A percentile compares a stretch with the other conserved stretches of the same genome.
phyloP scores from a whole-genome alignment of 1,140 invertebrate species.

The Rhyzopertha dominica region DNA sequence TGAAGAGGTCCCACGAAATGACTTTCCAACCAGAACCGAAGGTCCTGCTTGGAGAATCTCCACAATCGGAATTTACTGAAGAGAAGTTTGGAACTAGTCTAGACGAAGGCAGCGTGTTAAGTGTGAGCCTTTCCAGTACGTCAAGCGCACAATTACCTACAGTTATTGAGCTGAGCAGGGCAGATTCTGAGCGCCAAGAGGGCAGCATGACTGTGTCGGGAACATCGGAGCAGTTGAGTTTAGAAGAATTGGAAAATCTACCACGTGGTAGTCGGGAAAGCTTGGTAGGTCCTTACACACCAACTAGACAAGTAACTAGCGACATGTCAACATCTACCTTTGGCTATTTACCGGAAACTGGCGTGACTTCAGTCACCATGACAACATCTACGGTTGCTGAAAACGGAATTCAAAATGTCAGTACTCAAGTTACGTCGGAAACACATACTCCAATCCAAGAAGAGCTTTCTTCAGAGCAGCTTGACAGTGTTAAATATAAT shows the following conservation, averaged over 20 bases:
- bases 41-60: slow-evolving; percentile 41
- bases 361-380: slow-evolving; percentile 51
- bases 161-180: slow-evolving; percentile 49
- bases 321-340: slow-evolving; percentile 42
- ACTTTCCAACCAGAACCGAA: slow-evolving; percentile 70
- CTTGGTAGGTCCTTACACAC: slow-evolving; percentile 28
- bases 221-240: slow-evolving; percentile 50
- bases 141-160: slow-evolving; percentile 51
- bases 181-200: slow-evolving; percentile 42
- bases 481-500: slow-evolving; percentile 50
- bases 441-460: slow-evolving; percentile 40
- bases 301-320: slow-evolving; percentile 24
- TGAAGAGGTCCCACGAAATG: slow-evolving; percentile 88
- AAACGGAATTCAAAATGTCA: slow-evolving; percentile 48
- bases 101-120: slow-evolving; percentile 53
- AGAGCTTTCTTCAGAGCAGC: slow-evolving; percentile 53
- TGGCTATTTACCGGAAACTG: slow-evolving; percentile 27
- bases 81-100: slow-evolving; percentile 53
- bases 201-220: slow-evolving; percentile 47
- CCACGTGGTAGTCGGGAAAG: slow-evolving; percentile 31
- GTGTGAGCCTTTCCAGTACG: slow-evolving; percentile 53
- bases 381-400: slow-evolving; percentile 50
- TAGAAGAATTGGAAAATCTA: slow-evolving; percentile 33
- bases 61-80: slow-evolving; percentile 31
- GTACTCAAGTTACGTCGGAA: slow-evolving; percentile 54